Conservation (phyloP, 2,113 vertebrate genomes). For the Rhipidura dahli region DNA sequence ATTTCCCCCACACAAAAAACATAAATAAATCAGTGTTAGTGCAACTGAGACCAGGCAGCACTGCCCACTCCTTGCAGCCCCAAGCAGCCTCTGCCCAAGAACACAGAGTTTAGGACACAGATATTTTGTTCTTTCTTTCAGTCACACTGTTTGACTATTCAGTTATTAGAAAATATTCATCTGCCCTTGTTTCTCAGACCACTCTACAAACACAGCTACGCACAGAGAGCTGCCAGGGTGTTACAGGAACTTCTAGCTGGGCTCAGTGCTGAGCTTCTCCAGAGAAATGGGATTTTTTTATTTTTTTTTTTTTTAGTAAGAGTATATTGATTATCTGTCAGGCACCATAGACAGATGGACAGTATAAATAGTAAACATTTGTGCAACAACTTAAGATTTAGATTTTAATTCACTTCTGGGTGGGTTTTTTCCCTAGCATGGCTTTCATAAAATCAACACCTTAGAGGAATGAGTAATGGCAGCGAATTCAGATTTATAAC, state of each 20-base stretch:
- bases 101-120: background rate
- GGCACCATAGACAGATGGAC: background rate
- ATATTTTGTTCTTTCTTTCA: background rate
- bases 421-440: background rate
- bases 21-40: background rate
- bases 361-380: background rate
- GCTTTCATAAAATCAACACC: background rate
- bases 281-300: background rate
- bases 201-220: background rate
- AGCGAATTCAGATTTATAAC: background rate
- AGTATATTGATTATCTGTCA: conserved; percentile 18
- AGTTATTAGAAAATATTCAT: background rate
- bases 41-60: background rate
- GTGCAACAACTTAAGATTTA: background rate
- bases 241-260: background rate
- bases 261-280: background rate
- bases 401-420: background rate
- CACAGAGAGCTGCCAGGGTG: background rate
- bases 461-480: background rate
- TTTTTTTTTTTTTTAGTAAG: background rate
- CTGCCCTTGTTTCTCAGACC: background rate
- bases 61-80: background rate
- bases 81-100: background rate
- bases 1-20: background rate
- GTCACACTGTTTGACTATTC: background rate